Conservation (phyloP, 2,888 invertebrate genomes). For the Resseliella maxima region DNA sequence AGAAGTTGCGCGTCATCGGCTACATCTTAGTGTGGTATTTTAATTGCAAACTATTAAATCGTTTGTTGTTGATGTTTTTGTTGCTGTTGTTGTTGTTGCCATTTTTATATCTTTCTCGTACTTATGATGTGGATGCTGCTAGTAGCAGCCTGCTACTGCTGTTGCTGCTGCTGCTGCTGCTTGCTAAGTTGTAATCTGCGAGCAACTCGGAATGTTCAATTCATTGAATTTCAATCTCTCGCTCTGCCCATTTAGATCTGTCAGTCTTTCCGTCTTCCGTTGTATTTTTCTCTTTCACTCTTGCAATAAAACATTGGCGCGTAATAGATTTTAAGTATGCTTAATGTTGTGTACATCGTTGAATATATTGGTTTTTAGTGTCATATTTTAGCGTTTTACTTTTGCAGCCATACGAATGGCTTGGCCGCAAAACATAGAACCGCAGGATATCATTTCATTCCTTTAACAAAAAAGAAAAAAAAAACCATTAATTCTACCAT, state of each 20-base stretch:
- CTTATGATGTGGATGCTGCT: not conserved
- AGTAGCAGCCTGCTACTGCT: not conserved
- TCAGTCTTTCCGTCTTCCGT: too few relatives aligned
- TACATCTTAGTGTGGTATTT: constrained; percentile 44
- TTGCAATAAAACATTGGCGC: too few relatives aligned
- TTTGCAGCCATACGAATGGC: not conserved
- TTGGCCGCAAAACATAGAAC: not conserved
- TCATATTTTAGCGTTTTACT: not conserved
- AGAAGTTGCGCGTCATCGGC: constrained; percentile 38
- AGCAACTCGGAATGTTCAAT: too few relatives aligned
- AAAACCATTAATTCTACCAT: not conserved
- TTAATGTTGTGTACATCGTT: constrained; percentile 32
- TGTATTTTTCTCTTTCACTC: too few relatives aligned
- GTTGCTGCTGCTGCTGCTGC: not conserved
- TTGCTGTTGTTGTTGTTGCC: constrained; percentile 42
- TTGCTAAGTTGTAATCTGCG: not conserved
- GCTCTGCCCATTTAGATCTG: too few relatives aligned
- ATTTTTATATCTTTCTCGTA: constrained; percentile 15
- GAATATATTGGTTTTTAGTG: constrained; percentile 19
- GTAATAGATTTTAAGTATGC: constrained; percentile 52
- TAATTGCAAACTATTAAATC: constrained; percentile 51
- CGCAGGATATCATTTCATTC: constrained; percentile 32
- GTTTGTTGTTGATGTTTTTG: too few relatives aligned
- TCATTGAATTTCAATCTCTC: too few relatives aligned
- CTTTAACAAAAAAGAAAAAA: too few relatives aligned